Evolutionary conservation across 2,113 vertebrate genomes (phyloP).

Genomic region (Pteropus alecto): DNA sequence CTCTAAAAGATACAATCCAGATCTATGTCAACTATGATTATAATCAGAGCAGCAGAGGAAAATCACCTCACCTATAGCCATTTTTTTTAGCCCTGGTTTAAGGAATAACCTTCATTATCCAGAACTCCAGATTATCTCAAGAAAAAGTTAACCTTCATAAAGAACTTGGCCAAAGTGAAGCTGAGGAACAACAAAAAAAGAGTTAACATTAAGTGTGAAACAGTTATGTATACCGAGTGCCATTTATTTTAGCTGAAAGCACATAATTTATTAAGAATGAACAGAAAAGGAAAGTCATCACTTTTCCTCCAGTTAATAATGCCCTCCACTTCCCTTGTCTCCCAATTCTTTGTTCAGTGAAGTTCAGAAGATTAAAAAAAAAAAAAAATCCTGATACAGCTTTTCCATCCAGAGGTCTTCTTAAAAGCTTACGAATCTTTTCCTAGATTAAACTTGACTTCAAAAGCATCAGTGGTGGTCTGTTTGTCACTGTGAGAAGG

Average conservation of each 20-base stretch:
- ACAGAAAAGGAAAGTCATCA: constrained; percentile 64
- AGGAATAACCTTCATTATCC: not conserved
- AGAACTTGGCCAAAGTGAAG: not conserved
- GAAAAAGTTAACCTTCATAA: not conserved
- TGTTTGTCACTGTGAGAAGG: not conserved
- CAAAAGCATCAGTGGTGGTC: constrained; percentile 15
- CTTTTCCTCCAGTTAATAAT: constrained; percentile 68
- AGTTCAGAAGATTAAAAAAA: constrained; percentile 43
- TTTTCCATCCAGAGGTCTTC: constrained; percentile 31
- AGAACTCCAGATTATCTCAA: not conserved
- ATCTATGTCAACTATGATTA: not conserved
- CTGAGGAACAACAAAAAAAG: not conserved
- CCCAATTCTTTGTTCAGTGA: constrained; percentile 53
- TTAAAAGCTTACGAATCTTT: constrained; percentile 53
- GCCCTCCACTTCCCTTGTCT: not conserved
- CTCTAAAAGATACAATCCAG: not conserved
- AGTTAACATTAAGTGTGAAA: constrained; percentile 52
- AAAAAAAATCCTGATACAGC: constrained; percentile 42
- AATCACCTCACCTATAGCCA: not conserved
- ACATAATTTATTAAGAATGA: constrained; percentile 64
- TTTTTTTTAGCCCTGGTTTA: not conserved
- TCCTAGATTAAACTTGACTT: constrained; percentile 55
- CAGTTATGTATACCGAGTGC: constrained; percentile 10
- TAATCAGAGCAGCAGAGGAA: not conserved
- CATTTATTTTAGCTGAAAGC: constrained; percentile 68